Evolutionary conservation across 2,888 invertebrate species (phyloP), one percentile per base, ranked within the genome.

Genomic region (Lasioglossum marginatum): DNA sequence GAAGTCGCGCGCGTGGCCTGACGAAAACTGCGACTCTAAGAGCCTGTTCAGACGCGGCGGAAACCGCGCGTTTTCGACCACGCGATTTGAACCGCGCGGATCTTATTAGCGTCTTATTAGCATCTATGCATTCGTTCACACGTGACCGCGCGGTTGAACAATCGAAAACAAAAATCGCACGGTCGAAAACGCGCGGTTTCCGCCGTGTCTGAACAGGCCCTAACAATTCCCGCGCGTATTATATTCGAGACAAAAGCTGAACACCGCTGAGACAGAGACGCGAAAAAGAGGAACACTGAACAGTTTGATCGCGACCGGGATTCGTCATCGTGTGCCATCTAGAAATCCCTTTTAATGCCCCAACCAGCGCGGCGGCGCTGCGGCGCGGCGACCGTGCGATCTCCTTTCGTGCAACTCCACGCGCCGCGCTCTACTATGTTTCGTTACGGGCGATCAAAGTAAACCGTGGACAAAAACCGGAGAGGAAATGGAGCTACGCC

Each of bases 391-490:
- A 19, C n/a, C 40, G 75, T 34, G 75, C 81, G 88, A 81, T 78
- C 73, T 70, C 48, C 74, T 45, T 40, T 74, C 48, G 48, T 16
- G 23, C 45, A 23, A 12, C 34, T 60, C 88, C 73, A 37, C 80
- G 72, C 73, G 57, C 57, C 57, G n/a, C 10, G 81, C 83, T 86
- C 68, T 81, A 14, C 45, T 45, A 16, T 45, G 88, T 86, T 80
- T 86, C 89, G 72, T 83, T 83, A 77, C 80, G 63, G 63, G 19
- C 78, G 84, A 85, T 87, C 89, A 82, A 87, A 87, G 82, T 82
- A 82, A 87, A 87, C 81, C 82, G 78, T 57, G 73, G 66, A 77
- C 77, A 78, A 72, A 70, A 71, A 52, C 31, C 27, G 12, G 6
- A 63, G 66, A 12, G 19, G 8, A 63, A 81, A 73, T 43, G 37